These are phyloP conservation scores for Manis javanica DNA, from an alignment of 2,797 vertebrate species.

Conservation along the genomic window DNA sequence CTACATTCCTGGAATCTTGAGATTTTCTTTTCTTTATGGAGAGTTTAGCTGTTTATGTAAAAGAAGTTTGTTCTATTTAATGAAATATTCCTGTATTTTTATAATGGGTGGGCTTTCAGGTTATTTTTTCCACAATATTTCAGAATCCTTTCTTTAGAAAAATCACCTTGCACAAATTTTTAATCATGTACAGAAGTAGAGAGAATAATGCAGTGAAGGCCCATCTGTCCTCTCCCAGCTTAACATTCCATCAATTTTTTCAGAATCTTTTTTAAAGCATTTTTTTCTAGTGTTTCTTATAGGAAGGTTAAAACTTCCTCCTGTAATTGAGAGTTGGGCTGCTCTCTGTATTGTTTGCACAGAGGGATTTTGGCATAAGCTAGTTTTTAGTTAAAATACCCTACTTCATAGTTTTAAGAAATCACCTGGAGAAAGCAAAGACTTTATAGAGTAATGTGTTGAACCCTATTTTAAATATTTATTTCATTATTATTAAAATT, in stretches of 20 bases:
- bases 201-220: neutral
- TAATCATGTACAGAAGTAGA: neutral
- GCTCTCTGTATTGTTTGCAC: neutral
- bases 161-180: neutral
- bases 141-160: neutral
- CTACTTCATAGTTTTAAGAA: neutral
- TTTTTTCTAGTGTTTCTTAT: neutral
- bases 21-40: neutral
- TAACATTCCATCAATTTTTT: neutral
- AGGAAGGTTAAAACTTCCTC: neutral
- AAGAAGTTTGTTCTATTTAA: neutral
- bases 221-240: neutral
- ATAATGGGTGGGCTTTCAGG: neutral
- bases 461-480: neutral
- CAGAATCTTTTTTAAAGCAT: neutral
- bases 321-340: neutral
- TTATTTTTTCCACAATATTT: neutral
- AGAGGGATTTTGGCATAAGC: neutral
- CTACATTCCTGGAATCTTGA: neutral
- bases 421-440: neutral
- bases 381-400: neutral
- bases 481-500: conserved; percentile 2
- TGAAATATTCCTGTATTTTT: neutral
- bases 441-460: neutral
- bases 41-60: neutral